Conservation (phyloP, 2,797 vertebrate genomes). For the Stomatorhinus walkeri region DNA sequence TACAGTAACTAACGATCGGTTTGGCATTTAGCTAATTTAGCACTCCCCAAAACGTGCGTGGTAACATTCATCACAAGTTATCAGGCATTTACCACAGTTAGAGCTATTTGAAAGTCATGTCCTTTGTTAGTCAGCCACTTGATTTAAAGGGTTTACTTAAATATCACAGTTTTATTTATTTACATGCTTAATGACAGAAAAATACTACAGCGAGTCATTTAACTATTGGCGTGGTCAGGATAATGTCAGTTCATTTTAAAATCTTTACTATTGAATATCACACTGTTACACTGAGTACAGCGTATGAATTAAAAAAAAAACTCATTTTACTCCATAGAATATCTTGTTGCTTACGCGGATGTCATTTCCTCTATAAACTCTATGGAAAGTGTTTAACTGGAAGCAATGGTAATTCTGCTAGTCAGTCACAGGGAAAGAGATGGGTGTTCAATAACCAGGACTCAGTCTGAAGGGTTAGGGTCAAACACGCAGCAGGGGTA, state of each 20-base stretch:
- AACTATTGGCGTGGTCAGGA: background rate
- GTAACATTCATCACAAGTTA: background rate
- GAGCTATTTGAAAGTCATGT: background rate
- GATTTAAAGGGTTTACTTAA: slow-evolving; percentile 1
- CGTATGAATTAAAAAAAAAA: background rate
- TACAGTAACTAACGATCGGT: background rate
- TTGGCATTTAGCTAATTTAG: background rate
- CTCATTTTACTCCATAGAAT: background rate
- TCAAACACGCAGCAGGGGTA: background rate
- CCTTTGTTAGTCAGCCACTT: background rate
- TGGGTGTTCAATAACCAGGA: background rate
- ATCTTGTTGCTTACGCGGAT: background rate
- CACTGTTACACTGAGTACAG: background rate
- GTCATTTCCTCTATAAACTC: background rate
- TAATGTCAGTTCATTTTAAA: background rate
- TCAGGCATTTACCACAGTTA: background rate
- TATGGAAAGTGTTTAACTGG: background rate
- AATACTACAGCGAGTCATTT: background rate
- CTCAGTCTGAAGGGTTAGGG: background rate
- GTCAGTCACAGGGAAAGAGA: background rate
- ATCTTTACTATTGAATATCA: background rate
- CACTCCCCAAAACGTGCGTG: background rate
- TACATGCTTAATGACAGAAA: background rate
- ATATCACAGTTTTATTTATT: background rate
- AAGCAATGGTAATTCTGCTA: background rate